phyloP scores from a whole-genome alignment of 2,888 invertebrate genomes.

The Diplazon laetatorius region DNA sequence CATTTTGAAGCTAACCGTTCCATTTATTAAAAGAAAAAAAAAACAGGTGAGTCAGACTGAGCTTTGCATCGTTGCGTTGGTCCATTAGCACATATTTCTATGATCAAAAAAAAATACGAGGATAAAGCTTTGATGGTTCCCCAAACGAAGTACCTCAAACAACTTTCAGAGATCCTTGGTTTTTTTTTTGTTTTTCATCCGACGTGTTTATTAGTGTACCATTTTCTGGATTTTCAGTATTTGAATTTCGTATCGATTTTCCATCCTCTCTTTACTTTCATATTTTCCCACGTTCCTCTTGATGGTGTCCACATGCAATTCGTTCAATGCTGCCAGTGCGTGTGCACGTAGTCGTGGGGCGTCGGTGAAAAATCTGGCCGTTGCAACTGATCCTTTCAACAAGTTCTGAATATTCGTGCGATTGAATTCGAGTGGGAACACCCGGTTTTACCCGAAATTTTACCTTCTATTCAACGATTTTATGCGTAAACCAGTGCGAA shows the following conservation, averaged over 20 bases:
- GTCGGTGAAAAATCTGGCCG: neutral
- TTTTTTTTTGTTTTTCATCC: too few relatives aligned
- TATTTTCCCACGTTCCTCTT: neutral
- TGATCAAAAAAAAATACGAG: too few relatives aligned
- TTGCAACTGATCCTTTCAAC: neutral
- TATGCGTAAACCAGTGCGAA: neutral
- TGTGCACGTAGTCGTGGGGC: neutral
- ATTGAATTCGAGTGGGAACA: neutral
- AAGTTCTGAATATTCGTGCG: conserved; percentile 1
- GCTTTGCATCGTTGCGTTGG: too few relatives aligned
- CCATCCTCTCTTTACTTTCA: neutral
- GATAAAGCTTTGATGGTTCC: too few relatives aligned
- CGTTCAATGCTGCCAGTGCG: neutral
- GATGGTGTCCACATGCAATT: neutral
- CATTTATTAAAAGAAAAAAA: too few relatives aligned
- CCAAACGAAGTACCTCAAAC: too few relatives aligned
- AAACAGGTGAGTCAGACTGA: too few relatives aligned
- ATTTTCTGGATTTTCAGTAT: neutral
- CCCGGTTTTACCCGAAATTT: neutral
- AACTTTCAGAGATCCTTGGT: too few relatives aligned
- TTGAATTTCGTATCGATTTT: neutral
- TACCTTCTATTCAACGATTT: neutral
- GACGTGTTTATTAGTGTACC: too few relatives aligned
- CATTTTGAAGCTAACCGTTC: too few relatives aligned
- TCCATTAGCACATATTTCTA: too few relatives aligned